Percentiles rank a stretch among this genome's conserved stretches.
Evolutionary conservation across 2,113 vertebrate genomes (phyloP).

Genomic region (Onychostruthus taczanowskii): DNA sequence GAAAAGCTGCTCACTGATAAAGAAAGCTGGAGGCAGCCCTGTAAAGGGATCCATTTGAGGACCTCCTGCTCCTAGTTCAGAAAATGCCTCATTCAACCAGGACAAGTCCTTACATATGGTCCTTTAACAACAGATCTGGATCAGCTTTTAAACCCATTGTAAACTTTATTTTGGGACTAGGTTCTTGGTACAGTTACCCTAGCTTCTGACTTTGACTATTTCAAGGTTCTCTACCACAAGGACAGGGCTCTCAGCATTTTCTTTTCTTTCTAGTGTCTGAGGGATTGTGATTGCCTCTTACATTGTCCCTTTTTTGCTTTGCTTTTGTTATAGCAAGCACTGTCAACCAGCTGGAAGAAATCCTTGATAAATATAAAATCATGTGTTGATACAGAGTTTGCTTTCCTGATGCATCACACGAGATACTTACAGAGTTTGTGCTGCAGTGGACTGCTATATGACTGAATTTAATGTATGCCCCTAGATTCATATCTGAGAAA

Average conservation of each 20-base stretch:
- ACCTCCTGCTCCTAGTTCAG: background rate
- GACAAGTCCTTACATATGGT: background rate
- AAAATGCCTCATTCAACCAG: background rate
- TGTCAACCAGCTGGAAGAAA: background rate
- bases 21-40: background rate
- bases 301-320: background rate
- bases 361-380: background rate
- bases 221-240: background rate
- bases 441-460: background rate
- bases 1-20: background rate
- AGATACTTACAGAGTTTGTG: background rate
- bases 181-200: background rate
- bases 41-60: background rate
- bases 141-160: background rate
- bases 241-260: background rate
- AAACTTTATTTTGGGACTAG: background rate
- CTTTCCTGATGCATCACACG: background rate
- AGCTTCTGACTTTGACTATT: background rate
- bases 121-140: background rate
- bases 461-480: background rate
- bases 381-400: background rate
- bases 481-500: background rate
- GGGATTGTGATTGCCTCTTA: background rate
- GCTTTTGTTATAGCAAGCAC: background rate
- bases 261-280: background rate